A percentile compares a stretch with the other conserved stretches of the same genome.
Conservation (phyloP, 2,888 invertebrate genomes). For the Scaptomyza reducta region DNA sequence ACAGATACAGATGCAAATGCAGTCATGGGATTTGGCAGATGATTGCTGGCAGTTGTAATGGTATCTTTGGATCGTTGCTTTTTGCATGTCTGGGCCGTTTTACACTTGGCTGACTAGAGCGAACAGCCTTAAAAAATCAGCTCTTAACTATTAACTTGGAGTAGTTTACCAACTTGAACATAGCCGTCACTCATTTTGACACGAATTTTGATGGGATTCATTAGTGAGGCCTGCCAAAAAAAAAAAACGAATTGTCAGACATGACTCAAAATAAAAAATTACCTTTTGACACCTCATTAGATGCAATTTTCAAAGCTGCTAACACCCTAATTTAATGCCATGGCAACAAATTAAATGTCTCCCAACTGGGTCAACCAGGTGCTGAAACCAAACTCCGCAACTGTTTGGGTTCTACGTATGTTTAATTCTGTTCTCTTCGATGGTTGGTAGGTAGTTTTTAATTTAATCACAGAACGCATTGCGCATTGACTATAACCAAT, state of each 20-base stretch:
- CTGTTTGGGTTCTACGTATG: slow-evolving; percentile 27
- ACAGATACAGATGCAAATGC: slow-evolving; percentile 25
- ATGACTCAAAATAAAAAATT: slow-evolving; percentile 48
- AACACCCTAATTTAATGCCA: slow-evolving; percentile 28
- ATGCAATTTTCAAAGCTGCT: slow-evolving; percentile 43
- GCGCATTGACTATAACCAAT: slow-evolving; percentile 56
- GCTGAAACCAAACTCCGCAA: slow-evolving; percentile 5
- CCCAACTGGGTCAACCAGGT: slow-evolving; percentile 56
- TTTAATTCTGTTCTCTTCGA: slow-evolving; percentile 2
- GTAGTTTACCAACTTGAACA: slow-evolving; percentile 7
- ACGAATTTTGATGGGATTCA: slow-evolving; percentile 26
- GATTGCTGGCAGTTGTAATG: slow-evolving; percentile 13
- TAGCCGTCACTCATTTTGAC: slow-evolving; percentile 19
- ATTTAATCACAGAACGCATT: slow-evolving; percentile 52
- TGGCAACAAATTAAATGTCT: slow-evolving; percentile 6
- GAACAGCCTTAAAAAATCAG: slow-evolving; percentile 25
- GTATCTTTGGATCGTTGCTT: slow-evolving; percentile 26
- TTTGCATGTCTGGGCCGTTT: slow-evolving; percentile 34
- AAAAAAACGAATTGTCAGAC: slow-evolving; percentile 11
- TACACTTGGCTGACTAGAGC: slow-evolving; percentile 60
- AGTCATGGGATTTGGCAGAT: slow-evolving; percentile 38
- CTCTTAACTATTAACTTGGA: slow-evolving; percentile 2
- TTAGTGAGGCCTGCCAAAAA: neutral
- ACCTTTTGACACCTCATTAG: slow-evolving; percentile 62
- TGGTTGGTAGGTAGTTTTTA: slow-evolving; percentile 32